Evolutionary conservation across 2,888 invertebrate genomes (phyloP), one percentile per base, ranked within the genome.

Genomic region (Pollenia angustigena): DNA sequence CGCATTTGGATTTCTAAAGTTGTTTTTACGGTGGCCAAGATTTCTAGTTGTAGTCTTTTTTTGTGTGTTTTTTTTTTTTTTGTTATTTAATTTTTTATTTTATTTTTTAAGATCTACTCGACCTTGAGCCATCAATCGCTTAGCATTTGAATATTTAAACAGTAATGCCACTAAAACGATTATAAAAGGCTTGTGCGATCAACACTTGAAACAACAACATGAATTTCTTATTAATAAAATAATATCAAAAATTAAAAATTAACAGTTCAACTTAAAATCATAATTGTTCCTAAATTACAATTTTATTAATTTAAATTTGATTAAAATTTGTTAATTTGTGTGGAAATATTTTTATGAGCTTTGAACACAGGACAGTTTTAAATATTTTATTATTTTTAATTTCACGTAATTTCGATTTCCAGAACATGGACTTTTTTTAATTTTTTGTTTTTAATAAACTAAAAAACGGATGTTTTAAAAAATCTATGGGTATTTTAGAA

Each of bases 91-190:
- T n/a, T n/a, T n/a, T n/a, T n/a, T n/a, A n/a, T 79, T 23, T 83
- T 42, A 7, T 71, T 23, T 48, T 32, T 6, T 6, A 69, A 62
- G 18, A 72, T 76, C 80, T 58, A 60, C 12, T 12, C 52, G 81
- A 84, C 83, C 83, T 87, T 81, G 76, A 74, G 54, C 56, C 76
- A 84, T 78, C 76, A 84, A 74, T 81, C 87, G 83, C 66, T 83
- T 72, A 83, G 52, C 72, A 84, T 81, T 80, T 76, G 74, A 58
- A 58, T n/a, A 62, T 11, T 56, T 9, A 52, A 44, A 64, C 46
- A 32, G 32, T 54, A 54, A 58, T 52, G 42, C 52, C 46, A 40
- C 32, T 32, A 32, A 32, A 32, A 32, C 32, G 32, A 4, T 32
- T 32, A 44, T 16, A 32, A 18, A 78, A 16, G 42, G 58, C 14